Conservation (phyloP, 53 echinoderm and acorn worm species). For the Echinarachnius parma region DNA sequence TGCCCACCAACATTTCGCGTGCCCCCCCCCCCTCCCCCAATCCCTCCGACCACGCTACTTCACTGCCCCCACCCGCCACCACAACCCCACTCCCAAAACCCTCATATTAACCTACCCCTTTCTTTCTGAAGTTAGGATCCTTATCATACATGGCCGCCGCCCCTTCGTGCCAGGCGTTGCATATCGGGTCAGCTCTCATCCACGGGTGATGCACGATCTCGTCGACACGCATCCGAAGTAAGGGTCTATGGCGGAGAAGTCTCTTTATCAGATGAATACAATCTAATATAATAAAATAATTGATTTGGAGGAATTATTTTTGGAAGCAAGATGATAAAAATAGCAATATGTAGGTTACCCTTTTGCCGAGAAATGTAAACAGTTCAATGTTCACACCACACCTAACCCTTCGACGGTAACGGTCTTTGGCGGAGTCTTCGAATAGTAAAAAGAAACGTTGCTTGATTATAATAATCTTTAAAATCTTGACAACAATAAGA, state of each 20-base stretch:
- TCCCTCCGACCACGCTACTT: no score
- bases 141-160: slow-evolving; percentile 38
- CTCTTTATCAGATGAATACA: slow-evolving; percentile 77
- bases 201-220: slow-evolving; percentile 82
- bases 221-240: slow-evolving; percentile 76
- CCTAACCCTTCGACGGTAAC: neutral
- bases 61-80: no score
- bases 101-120: slow-evolving; percentile 1
- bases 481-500: no score
- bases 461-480: no score
- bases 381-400: neutral
- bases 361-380: neutral
- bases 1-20: no score
- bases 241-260: slow-evolving; percentile 71
- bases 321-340: no score
- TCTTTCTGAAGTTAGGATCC: slow-evolving; percentile 17
- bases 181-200: slow-evolving; percentile 47
- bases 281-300: slow-evolving; percentile 52
- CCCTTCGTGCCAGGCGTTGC: slow-evolving; percentile 10
- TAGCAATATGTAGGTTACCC: no score
- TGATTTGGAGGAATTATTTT: no score
- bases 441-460: no score
- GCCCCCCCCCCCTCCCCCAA: no score
- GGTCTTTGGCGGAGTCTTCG: no score
- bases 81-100: no score